phyloP scores from a whole-genome alignment of 1,140 invertebrate species.

The Cherax quadricarinatus region DNA sequence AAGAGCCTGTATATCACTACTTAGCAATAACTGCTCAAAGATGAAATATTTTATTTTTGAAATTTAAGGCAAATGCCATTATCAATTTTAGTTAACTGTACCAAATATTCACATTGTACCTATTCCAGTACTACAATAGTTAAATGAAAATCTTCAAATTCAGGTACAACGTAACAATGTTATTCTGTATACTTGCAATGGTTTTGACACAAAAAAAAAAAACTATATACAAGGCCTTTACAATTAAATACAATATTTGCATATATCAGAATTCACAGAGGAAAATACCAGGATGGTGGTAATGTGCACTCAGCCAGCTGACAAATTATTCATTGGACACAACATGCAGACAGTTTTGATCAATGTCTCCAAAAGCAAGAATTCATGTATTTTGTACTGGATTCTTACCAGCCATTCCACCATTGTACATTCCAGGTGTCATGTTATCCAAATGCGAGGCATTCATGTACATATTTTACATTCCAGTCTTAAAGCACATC shows the following conservation, averaged over 20 bases:
- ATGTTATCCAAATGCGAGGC: slow-evolving; percentile 28
- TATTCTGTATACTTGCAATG: neutral
- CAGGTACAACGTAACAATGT: neutral
- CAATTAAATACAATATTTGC: neutral
- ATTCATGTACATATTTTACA: neutral
- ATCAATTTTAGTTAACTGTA: neutral
- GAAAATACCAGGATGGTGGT: neutral
- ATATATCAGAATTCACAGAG: neutral
- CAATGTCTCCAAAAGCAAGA: neutral
- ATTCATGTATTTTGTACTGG: slow-evolving; percentile 21
- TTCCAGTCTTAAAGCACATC: neutral
- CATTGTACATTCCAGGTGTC: slow-evolving; percentile 23
- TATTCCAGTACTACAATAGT: neutral
- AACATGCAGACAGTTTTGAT: neutral
- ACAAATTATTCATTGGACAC: neutral
- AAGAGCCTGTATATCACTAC: too few species aligned
- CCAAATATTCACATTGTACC: neutral
- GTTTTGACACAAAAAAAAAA: neutral
- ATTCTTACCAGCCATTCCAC: slow-evolving; percentile 22
- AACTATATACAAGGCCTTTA: neutral
- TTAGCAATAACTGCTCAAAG: too few species aligned
- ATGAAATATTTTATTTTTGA: neutral
- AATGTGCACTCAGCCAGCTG: neutral
- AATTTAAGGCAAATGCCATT: neutral
- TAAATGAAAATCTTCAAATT: neutral